Evolutionary conservation across 1,140 invertebrate genomes (phyloP).

Genomic region (Neelides sp.): DNA sequence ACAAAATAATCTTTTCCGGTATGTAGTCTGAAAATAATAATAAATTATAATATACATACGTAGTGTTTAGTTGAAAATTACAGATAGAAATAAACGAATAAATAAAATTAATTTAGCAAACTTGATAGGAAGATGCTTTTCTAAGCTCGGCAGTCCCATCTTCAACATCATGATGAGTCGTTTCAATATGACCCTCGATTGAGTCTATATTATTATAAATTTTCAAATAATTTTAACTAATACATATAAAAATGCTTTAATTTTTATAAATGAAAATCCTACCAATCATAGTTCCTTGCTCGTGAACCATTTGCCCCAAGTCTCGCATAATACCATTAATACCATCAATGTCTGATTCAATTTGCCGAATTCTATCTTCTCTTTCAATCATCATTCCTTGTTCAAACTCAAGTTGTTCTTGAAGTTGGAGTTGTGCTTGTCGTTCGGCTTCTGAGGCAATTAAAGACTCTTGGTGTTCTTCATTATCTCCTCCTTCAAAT

Average conservation of each 20-base stretch:
- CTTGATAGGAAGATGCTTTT: slow-evolving; percentile 64
- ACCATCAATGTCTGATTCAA: slow-evolving; percentile 74
- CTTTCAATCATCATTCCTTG: slow-evolving; percentile 58
- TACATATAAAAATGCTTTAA: slow-evolving; percentile 1
- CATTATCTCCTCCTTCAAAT: slow-evolving; percentile 36
- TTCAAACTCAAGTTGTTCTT: slow-evolving; percentile 56
- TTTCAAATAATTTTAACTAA: background rate
- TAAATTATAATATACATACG: slow-evolving; percentile 1
- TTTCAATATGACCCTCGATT: slow-evolving; percentile 76
- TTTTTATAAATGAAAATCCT: slow-evolving; percentile 35
- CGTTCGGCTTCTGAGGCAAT: slow-evolving; percentile 33
- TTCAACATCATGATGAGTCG: slow-evolving; percentile 61
- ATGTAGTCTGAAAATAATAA: slow-evolving; percentile 39
- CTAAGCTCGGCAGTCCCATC: slow-evolving; percentile 58
- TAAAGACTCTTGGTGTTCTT: slow-evolving; percentile 35
- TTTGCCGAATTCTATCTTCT: slow-evolving; percentile 55
- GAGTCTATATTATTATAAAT: slow-evolving; percentile 50
- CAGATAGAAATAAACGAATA: too few relatives aligned
- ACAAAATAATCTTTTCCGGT: slow-evolving; percentile 56
- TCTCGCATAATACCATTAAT: slow-evolving; percentile 85
- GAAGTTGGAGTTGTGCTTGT: slow-evolving; percentile 37
- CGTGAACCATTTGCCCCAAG: slow-evolving; percentile 61
- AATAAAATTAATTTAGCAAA: slow-evolving; percentile 25
- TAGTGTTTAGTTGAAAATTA: background rate
- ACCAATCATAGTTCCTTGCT: slow-evolving; percentile 74